phyloP scores from a whole-genome alignment of 2,888 invertebrate species.

The Cremastinae sp. region DNA sequence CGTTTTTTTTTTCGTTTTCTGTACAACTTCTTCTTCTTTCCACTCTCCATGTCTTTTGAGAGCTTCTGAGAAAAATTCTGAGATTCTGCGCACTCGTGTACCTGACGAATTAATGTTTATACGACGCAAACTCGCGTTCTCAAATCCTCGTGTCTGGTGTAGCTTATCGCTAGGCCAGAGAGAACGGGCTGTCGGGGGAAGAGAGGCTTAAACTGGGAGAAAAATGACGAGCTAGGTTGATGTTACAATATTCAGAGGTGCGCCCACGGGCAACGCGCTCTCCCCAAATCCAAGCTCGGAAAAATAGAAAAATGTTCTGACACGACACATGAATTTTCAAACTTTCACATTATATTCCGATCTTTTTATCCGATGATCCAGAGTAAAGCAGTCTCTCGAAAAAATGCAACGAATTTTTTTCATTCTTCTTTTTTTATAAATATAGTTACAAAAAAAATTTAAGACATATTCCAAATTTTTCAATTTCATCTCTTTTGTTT shows the following conservation, averaged over 20 bases:
- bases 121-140: slow-evolving; percentile 42
- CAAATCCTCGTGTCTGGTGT: slow-evolving; percentile 22
- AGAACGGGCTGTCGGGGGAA: too few relatives aligned
- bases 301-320: not conserved
- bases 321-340: slow-evolving; percentile 1
- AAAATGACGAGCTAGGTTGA: slow-evolving; percentile 19
- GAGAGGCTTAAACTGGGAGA: not conserved
- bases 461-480: too few relatives aligned
- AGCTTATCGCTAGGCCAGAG: not conserved
- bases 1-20: too few relatives aligned
- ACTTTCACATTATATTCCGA: not conserved
- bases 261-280: slow-evolving; percentile 25
- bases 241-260: slow-evolving; percentile 46
- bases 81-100: not conserved
- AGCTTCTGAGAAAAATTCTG: not conserved
- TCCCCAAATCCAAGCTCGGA: slow-evolving; percentile 26
- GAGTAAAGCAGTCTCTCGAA: too few relatives aligned
- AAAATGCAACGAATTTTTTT: too few relatives aligned
- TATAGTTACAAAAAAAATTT: too few relatives aligned
- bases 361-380: too few relatives aligned
- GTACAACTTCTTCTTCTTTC: not conserved
- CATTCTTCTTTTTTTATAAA: too few relatives aligned
- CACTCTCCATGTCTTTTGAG: slow-evolving; percentile 6
- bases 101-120: slow-evolving; percentile 44
- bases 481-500: too few relatives aligned